Conservation (phyloP, 1,140 invertebrate genomes). For the Hycleus cichorii region DNA sequence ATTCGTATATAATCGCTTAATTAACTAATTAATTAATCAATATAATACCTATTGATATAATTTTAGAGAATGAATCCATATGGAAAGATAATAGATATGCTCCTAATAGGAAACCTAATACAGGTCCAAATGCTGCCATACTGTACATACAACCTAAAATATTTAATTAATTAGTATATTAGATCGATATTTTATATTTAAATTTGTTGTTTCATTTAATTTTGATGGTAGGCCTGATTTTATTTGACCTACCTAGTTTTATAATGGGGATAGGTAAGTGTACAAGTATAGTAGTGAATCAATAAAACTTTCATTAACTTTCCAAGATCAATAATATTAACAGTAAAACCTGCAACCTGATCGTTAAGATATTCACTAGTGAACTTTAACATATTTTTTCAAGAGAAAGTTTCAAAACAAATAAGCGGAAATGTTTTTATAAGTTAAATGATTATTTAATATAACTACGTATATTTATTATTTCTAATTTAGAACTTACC, state of each 20-base stretch:
- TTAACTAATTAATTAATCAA: constrained; percentile 3
- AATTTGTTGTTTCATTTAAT: too few species aligned
- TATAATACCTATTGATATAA: constrained; percentile 61
- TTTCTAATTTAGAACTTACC: constrained; percentile 44
- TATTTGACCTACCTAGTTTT: background rate
- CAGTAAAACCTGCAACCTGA: constrained; percentile 2
- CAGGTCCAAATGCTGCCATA: constrained; percentile 89
- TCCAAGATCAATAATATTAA: constrained; percentile 8
- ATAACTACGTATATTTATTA: background rate
- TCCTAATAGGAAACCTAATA: constrained; percentile 82
- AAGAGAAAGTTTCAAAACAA: too few species aligned
- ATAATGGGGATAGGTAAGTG: background rate
- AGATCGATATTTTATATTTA: background rate
- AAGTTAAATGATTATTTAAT: too few species aligned
- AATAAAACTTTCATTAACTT: constrained; percentile 14
- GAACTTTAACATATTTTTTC: constrained; percentile 4
- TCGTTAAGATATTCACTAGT: constrained; percentile 2
- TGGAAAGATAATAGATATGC: constrained; percentile 86
- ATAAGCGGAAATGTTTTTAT: too few species aligned
- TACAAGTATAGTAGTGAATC: constrained; percentile 6
- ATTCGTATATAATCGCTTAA: background rate
- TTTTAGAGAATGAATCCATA: constrained; percentile 72
- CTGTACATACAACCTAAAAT: constrained; percentile 81
- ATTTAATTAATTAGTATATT: background rate
- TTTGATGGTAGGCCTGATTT: too few species aligned